Base-by-base conservation (phyloP, 2,888 invertebrate genomes). In the Orchesella flavescens region DNA sequence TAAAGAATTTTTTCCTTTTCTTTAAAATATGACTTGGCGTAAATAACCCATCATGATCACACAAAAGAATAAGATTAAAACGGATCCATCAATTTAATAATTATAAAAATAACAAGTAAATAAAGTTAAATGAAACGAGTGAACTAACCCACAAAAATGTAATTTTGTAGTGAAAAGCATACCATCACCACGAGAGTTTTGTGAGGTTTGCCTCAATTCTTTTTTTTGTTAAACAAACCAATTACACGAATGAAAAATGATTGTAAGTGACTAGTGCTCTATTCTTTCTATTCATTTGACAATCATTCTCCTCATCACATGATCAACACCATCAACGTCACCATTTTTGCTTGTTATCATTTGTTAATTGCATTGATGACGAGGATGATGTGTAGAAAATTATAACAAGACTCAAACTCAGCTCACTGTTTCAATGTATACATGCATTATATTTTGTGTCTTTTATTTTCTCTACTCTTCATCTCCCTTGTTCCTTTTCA, bases 181-280 rank as follows among this genome's bases (percentile, higher is more conserved):
- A 17, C 53, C 17, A 1, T 9, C 53, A 53, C 2, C 53, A 2
- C 34, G 7, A 34, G 34, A n/a, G n/a, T n/a, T 34, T 34, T 34
- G 34, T 34, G 34, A 34, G 34, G 34, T 34, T 34, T 34, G n/a
- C 34, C 34, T 34, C 34, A 34, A 53, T 63, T 9, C 65, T 68
- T 17, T 19, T 49, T 49, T 69, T 71, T 21, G 19, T 23, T 23
- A 59, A n/a, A 63, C 63, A 77, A 74, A 73, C 83, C 78, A 78
- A 83, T 83, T 83, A 77, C 49, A 55, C 15, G 68, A 78, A 77
- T 83, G 83, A 83, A 83, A 83, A 83, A 83, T 83, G 77, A 78
- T 83, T 72, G 65, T 61, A 46, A 82, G 63, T 71, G 82, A 81
- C 75, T 81, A 57, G 49, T 61, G 43, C 65, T 44, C 65, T 74